These are phyloP conservation scores for Lagocephalus sceleratus DNA, from an alignment of 2,797 vertebrate species.

Conservation along the genomic window DNA sequence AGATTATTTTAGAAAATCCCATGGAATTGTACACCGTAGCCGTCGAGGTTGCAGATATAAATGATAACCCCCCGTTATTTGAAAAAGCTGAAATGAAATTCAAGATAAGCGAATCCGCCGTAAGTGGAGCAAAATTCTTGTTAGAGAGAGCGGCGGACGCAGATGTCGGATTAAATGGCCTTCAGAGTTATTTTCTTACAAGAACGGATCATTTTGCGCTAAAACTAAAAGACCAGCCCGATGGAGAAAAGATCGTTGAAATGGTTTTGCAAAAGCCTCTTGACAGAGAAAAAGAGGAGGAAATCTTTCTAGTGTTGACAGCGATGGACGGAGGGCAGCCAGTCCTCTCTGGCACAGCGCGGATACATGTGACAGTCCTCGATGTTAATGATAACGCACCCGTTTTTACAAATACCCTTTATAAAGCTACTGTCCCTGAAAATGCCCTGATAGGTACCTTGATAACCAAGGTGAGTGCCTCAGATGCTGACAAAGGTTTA, in stretches of 20 bases:
- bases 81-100: constrained; percentile 42
- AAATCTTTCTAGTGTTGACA: constrained; percentile 62
- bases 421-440: constrained; percentile 41
- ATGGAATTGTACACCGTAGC: constrained; percentile 58
- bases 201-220: constrained; percentile 54
- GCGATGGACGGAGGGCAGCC: constrained; percentile 68
- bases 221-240: constrained; percentile 41
- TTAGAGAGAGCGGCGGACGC: constrained; percentile 44
- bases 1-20: constrained; percentile 16
- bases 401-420: constrained; percentile 10
- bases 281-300: constrained; percentile 62
- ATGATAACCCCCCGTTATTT: constrained; percentile 70
- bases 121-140: constrained; percentile 52
- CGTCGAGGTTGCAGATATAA: constrained; percentile 71
- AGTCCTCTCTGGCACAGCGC: constrained; percentile 48
- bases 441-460: constrained; percentile 60
- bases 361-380: constrained; percentile 59
- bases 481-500: constrained; percentile 22
- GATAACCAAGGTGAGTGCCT: background rate
- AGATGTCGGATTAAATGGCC: constrained; percentile 55
- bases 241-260: constrained; percentile 41
- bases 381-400: constrained; percentile 42
- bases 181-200: constrained; percentile 41
- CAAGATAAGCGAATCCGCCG: constrained; percentile 51
- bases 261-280: constrained; percentile 57